Evolutionary conservation across 1,140 invertebrate genomes (phyloP).

Genomic region (Melipona quadrifasciata): DNA sequence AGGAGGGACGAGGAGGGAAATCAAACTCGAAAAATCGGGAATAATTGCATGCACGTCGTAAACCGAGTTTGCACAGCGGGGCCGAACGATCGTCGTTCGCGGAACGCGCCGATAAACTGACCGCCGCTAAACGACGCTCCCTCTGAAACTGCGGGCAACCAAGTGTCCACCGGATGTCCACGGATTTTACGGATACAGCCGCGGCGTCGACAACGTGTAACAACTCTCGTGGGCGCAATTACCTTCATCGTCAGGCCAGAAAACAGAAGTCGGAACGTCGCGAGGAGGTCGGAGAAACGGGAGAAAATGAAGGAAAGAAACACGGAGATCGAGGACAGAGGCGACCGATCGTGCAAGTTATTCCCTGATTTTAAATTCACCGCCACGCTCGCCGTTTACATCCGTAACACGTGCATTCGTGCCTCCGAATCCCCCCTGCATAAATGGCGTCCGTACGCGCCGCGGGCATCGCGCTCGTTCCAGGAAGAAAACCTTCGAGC

Average conservation of each 20-base stretch:
- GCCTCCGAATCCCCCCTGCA: slow-evolving; percentile 35
- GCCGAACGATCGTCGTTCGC: background rate
- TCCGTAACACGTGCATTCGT: slow-evolving; percentile 60
- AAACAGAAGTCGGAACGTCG: slow-evolving; percentile 15
- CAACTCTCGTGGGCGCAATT: background rate
- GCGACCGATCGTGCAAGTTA: slow-evolving; percentile 57
- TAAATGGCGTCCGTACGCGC: slow-evolving; percentile 17
- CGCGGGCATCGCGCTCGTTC: slow-evolving; percentile 16
- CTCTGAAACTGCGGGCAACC: background rate
- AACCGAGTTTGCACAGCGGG: background rate
- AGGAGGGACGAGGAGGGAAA: background rate
- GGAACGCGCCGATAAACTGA: slow-evolving; percentile 1
- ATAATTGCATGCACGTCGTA: background rate
- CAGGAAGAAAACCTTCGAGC: slow-evolving; percentile 38
- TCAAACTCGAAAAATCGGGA: background rate
- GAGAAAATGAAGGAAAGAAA: background rate
- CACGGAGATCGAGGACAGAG: background rate
- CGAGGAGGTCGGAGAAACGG: background rate
- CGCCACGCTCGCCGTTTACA: slow-evolving; percentile 63
- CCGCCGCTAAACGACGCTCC: background rate
- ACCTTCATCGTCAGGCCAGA: background rate
- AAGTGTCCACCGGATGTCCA: background rate
- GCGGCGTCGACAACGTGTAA: background rate
- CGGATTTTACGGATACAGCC: background rate
- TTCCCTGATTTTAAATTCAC: slow-evolving; percentile 64